Percentiles rank a stretch among this genome's conserved stretches.
Evolutionary conservation across 2,797 vertebrate genomes (phyloP).

Genomic region (Nothura maculosa): DNA sequence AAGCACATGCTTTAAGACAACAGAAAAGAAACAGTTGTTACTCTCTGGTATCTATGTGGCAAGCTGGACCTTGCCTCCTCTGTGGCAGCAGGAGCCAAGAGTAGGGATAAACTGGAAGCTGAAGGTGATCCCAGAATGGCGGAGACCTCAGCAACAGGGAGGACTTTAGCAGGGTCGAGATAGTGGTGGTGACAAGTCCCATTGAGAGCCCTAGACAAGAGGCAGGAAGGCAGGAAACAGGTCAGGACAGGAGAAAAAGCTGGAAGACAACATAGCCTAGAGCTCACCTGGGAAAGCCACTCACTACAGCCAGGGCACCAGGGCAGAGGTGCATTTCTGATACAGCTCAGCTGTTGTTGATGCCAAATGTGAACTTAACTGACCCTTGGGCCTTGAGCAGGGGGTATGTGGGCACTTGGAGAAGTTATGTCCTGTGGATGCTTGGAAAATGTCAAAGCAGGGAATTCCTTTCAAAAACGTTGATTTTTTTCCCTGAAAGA

Average conservation of each 20-base stretch:
- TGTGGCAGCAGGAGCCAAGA: neutral
- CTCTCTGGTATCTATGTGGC: neutral
- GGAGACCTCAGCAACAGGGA: rapidly evolving
- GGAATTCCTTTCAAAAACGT: neutral
- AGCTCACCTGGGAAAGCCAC: neutral
- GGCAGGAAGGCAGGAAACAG: neutral
- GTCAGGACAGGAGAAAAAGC: neutral
- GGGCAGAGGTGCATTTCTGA: neutral
- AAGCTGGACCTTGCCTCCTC: neutral
- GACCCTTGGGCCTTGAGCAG: rapidly evolving
- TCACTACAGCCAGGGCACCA: neutral
- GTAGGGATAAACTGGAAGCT: neutral
- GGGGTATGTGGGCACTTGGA: rapidly evolving
- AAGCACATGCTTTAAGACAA: neutral
- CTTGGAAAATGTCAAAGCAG: neutral
- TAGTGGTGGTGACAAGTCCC: neutral
- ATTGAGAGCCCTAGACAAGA: neutral
- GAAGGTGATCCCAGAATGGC: rapidly evolving
- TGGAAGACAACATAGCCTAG: rapidly evolving
- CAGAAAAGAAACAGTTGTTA: neutral
- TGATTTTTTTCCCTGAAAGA: neutral
- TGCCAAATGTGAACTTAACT: neutral
- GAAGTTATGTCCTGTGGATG: neutral
- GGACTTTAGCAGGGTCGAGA: neutral
- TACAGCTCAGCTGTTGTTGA: rapidly evolving